Evolutionary conservation across 1,140 invertebrate species (phyloP).

Genomic region (Nasonia longicornis): DNA sequence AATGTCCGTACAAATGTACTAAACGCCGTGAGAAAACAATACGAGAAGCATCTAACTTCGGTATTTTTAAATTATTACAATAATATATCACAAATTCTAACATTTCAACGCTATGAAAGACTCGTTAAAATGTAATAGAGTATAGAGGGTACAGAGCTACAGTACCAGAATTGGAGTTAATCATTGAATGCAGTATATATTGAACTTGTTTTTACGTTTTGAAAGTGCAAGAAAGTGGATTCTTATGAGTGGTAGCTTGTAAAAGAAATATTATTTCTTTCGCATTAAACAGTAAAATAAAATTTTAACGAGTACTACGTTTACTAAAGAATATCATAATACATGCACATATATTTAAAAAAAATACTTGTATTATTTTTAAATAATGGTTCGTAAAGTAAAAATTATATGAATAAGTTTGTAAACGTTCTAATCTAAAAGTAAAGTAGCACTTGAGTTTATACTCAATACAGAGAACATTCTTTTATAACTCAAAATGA

Average conservation of each 20-base stretch:
- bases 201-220: neutral
- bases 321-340: too few relatives aligned
- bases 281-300: neutral
- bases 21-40: conserved; percentile 49
- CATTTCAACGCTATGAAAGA: conserved; percentile 50
- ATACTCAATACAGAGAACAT: neutral
- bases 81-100: conserved; percentile 44
- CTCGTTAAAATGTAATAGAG: conserved; percentile 33
- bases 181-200: neutral
- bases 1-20: conserved; percentile 24
- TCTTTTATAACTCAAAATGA: neutral
- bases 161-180: conserved; percentile 22
- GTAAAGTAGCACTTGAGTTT: neutral
- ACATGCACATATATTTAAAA: too few relatives aligned
- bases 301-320: neutral
- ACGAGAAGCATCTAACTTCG: conserved; percentile 49
- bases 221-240: neutral
- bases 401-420: neutral
- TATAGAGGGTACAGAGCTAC: conserved; percentile 12
- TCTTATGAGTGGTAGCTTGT: neutral
- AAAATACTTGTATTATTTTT: neutral
- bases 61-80: conserved; percentile 42
- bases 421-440: neutral
- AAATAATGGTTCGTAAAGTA: neutral
- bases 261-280: neutral